These are phyloP conservation scores for Trogon surrucura DNA, from an alignment of 2,113 vertebrate species.

Conservation along the genomic window DNA sequence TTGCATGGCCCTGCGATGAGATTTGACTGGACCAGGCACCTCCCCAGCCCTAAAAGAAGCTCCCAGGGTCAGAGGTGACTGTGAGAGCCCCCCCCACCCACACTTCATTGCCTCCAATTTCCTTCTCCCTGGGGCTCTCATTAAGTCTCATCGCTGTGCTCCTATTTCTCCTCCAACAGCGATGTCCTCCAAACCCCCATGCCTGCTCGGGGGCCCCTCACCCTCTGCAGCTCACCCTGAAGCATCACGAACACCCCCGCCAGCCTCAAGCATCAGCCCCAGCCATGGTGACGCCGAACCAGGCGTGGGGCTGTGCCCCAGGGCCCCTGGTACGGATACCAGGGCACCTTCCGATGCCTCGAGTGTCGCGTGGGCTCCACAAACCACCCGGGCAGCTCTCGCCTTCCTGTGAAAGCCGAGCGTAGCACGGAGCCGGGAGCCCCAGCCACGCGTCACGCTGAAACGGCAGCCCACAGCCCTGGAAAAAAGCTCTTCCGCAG, in stretches of 20 bases:
- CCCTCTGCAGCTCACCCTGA: background rate
- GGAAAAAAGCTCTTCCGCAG: background rate
- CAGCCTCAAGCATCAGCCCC: background rate
- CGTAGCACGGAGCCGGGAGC: fast-evolving
- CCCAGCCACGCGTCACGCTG: fast-evolving
- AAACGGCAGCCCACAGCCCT: background rate
- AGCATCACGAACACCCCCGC: background rate
- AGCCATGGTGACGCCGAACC: background rate
- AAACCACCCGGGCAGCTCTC: fast-evolving
- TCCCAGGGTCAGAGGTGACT: background rate
- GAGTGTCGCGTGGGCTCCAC: fast-evolving
- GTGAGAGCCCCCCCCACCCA: background rate
- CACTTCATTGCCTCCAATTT: fast-evolving
- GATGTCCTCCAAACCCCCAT: background rate
- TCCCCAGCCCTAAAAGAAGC: background rate
- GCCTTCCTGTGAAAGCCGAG: fast-evolving
- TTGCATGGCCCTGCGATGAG: fast-evolving
- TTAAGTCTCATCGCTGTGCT: fast-evolving
- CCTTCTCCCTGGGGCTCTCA: background rate
- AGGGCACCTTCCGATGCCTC: background rate
- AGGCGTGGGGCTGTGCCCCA: fast-evolving
- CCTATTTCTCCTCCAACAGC: fast-evolving
- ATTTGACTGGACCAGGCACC: background rate
- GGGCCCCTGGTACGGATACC: background rate
- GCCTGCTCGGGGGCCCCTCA: background rate